A percentile compares a stretch with the other conserved stretches of the same genome.
Conservation (phyloP, 2,888 invertebrate genomes). For the Yponomeuta evonymella region DNA sequence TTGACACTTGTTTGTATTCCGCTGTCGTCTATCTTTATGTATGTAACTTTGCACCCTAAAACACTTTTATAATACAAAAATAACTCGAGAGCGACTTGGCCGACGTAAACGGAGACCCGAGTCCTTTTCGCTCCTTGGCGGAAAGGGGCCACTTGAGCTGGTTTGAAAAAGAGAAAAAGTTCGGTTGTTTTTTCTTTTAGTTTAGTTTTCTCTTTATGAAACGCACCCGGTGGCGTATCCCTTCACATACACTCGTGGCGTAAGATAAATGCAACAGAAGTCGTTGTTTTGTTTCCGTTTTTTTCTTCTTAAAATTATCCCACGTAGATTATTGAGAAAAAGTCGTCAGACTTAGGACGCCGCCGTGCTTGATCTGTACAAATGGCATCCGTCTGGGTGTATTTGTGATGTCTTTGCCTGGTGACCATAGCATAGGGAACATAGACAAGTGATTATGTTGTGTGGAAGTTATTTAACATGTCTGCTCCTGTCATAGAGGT, state of each 20-base stretch:
- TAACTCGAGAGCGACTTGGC: background rate
- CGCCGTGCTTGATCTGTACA: too few relatives aligned
- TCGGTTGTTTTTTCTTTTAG: background rate
- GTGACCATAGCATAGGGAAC: too few relatives aligned
- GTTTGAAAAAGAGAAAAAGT: background rate
- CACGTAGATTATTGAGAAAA: too few relatives aligned
- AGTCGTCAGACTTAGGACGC: too few relatives aligned
- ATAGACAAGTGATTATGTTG: too few relatives aligned
- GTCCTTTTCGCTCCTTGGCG: background rate
- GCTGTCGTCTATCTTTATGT: background rate
- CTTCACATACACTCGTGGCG: background rate
- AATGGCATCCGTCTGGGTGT: too few relatives aligned
- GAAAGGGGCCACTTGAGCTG: background rate
- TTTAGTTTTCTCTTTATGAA: conserved; percentile 2
- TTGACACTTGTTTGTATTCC: background rate
- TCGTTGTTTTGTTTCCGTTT: too few relatives aligned
- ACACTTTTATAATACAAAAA: background rate
- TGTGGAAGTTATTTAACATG: too few relatives aligned
- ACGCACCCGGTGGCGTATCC: background rate
- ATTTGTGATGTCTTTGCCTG: too few relatives aligned
- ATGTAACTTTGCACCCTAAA: background rate
- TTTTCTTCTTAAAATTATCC: too few relatives aligned
- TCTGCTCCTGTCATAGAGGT: too few relatives aligned
- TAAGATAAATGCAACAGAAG: background rate
- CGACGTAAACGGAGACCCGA: background rate